Percentiles rank a stretch among this genome's conserved stretches.
These are phyloP conservation scores for Cetoscarus ocellatus DNA, from an alignment of 2,797 vertebrate genomes.

Conservation along the genomic window DNA sequence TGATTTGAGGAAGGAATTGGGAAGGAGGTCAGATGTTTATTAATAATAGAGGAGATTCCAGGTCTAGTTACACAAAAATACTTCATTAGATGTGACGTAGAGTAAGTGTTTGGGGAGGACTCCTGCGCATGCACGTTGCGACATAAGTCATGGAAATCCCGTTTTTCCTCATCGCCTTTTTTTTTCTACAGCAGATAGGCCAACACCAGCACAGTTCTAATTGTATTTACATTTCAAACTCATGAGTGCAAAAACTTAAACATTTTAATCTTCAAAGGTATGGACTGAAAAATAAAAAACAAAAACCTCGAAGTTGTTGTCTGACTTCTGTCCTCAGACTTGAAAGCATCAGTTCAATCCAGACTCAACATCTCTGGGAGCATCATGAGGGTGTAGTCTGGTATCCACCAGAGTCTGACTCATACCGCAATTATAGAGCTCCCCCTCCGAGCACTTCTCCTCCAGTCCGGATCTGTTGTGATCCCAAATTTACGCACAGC, in stretches of 20 bases:
- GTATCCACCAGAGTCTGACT: constrained; percentile 67
- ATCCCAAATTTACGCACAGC: constrained; percentile 57
- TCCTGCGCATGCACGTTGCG: too few relatives aligned
- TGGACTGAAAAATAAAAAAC: not conserved
- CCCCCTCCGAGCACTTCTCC: constrained; percentile 57
- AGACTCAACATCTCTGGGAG: constrained; percentile 38
- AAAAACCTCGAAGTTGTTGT: not conserved
- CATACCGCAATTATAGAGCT: constrained; percentile 65
- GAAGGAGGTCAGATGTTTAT: too few relatives aligned
- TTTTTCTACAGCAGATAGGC: too few relatives aligned
- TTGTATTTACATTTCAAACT: too few relatives aligned
- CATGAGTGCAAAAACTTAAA: too few relatives aligned
- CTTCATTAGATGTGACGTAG: not conserved
- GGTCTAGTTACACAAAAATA: not conserved
- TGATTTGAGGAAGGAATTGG: too few relatives aligned
- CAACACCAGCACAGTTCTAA: too few relatives aligned
- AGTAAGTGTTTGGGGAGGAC: too few relatives aligned
- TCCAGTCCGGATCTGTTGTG: constrained; percentile 42
- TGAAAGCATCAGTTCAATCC: constrained; percentile 20
- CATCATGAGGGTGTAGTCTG: constrained; percentile 49
- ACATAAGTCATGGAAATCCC: too few relatives aligned
- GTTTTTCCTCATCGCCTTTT: too few relatives aligned
- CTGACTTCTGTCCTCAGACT: constrained; percentile 15
- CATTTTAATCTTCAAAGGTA: too few relatives aligned
- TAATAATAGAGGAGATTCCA: too few relatives aligned